Base-by-base conservation (phyloP, 2,113 vertebrate genomes). In the Notothenia coriiceps region DNA sequence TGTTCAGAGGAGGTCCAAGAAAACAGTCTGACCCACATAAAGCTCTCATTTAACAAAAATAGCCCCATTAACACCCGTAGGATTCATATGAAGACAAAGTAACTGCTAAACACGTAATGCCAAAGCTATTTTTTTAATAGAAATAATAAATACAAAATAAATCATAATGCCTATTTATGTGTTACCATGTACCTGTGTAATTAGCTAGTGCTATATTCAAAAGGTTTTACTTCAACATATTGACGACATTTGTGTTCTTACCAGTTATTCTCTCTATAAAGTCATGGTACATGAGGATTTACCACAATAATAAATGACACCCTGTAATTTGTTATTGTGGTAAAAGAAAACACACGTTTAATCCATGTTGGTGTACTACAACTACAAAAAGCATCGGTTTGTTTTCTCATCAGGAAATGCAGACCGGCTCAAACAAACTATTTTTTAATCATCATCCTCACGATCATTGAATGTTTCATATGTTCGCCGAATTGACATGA, bases 11-110 rank as follows among this genome's bases (percentile, higher is more conserved):
- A 77, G 79, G 85, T 87, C 84, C 81, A 64, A 82, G 43, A 78
- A 77, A 83, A 85, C 65, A 70, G 78, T 70, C 74, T 90, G 93
- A 94, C 92, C 92, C 89, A 91, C 73, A 94, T 94, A 92, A 71
- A 69, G 74, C 79, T 86, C 82, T 80, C 85, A 85, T 90, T 93
- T 83, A 91, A 89, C 67, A 17, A 69, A 75, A 82, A 86, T 68
- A 91, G 86, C 79, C 81, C 56, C 70, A 78, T 60, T 78, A 86
- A 85, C 74, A 47, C 89, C 79, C 55, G 13, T 3, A 77, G 85
- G 84, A 86, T 91, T 87, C 91, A 60, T 44, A 83, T 79, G 66
- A 44, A 74, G 74, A 74, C 78, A 83, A 86, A 85, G 86, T 78
- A 84, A 83, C 68, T 64, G 55, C 84, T 84, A 79, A 74, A 67